phyloP scores from a whole-genome alignment of 2,888 invertebrate genomes.

The Tenthredo amoena region DNA sequence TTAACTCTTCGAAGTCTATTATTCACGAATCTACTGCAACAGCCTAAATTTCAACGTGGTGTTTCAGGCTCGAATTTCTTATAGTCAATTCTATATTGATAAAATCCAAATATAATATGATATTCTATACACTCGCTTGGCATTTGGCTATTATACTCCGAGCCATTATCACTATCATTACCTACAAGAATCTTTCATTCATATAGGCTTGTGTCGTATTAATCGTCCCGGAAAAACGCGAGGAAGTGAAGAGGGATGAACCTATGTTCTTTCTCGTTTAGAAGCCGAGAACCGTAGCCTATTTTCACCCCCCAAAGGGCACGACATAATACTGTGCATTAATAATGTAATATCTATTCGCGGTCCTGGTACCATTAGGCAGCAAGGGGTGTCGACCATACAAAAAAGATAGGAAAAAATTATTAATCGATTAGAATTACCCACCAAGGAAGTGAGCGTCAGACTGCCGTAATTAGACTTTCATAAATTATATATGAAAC shows the following conservation, averaged over 20 bases:
- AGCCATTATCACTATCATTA: slow-evolving; percentile 20
- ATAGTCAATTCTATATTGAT: background rate
- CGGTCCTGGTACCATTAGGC: slow-evolving; percentile 10
- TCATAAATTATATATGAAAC: background rate
- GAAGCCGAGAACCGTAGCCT: background rate
- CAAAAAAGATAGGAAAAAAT: background rate
- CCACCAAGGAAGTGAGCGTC: background rate
- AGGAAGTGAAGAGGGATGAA: background rate
- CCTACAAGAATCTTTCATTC: background rate
- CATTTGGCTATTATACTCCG: slow-evolving; percentile 7
- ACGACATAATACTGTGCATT: slow-evolving; percentile 22
- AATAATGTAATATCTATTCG: slow-evolving; percentile 30
- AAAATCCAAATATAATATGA: background rate
- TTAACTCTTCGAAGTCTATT: background rate
- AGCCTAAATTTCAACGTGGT: background rate
- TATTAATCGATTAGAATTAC: background rate
- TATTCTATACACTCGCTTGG: background rate
- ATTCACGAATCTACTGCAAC: too few species aligned
- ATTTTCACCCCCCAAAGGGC: slow-evolving; percentile 23
- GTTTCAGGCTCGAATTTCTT: background rate
- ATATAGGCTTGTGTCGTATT: slow-evolving; percentile 2
- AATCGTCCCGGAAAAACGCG: background rate
- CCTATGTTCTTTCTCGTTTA: slow-evolving; percentile 2
- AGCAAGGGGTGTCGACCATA: background rate
- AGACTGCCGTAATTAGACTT: background rate